phyloP scores from a whole-genome alignment of 1,140 invertebrate species.

The Drosophila triauraria region DNA sequence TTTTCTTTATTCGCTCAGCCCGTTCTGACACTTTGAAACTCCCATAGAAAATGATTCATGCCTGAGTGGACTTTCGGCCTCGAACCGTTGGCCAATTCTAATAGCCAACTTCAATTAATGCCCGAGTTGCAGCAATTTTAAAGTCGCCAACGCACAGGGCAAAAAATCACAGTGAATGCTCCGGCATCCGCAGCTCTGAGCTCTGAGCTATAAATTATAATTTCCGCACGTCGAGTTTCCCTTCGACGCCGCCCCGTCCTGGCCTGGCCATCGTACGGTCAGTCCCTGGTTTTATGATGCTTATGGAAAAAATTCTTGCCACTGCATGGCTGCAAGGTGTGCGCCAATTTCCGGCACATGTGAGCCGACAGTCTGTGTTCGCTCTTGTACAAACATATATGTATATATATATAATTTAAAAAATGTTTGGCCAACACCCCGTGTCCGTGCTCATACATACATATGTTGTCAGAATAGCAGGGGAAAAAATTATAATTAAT shows the following conservation, averaged over 20 bases:
- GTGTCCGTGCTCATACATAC: slow-evolving; percentile 44
- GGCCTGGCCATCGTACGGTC: slow-evolving; percentile 46
- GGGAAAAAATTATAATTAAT: slow-evolving; percentile 61
- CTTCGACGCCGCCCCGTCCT: neutral
- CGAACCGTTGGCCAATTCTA: slow-evolving; percentile 11
- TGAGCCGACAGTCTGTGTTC: slow-evolving; percentile 34
- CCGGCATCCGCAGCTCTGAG: slow-evolving; percentile 70
- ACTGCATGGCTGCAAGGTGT: slow-evolving; percentile 79
- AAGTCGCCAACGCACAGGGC: slow-evolving; percentile 9
- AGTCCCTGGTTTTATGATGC: slow-evolving; percentile 61
- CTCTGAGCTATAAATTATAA: slow-evolving; percentile 78
- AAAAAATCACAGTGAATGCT: slow-evolving; percentile 39
- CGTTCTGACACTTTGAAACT: slow-evolving; percentile 30
- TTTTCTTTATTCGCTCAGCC: slow-evolving; percentile 16
- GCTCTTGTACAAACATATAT: slow-evolving; percentile 1
- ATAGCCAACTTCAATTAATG: slow-evolving; percentile 45
- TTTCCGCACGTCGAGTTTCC: slow-evolving; percentile 63
- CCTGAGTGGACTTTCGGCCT: slow-evolving; percentile 25
- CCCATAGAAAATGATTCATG: slow-evolving; percentile 40
- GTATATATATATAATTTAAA: slow-evolving; percentile 36
- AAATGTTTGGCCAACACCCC: slow-evolving; percentile 38
- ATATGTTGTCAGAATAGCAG: slow-evolving; percentile 54
- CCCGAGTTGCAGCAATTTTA: slow-evolving; percentile 33
- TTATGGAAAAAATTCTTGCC: slow-evolving; percentile 63
- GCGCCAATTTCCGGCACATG: slow-evolving; percentile 78